Conservation (phyloP, 2,888 invertebrate genomes). For the Taphrorychus bicolor region DNA sequence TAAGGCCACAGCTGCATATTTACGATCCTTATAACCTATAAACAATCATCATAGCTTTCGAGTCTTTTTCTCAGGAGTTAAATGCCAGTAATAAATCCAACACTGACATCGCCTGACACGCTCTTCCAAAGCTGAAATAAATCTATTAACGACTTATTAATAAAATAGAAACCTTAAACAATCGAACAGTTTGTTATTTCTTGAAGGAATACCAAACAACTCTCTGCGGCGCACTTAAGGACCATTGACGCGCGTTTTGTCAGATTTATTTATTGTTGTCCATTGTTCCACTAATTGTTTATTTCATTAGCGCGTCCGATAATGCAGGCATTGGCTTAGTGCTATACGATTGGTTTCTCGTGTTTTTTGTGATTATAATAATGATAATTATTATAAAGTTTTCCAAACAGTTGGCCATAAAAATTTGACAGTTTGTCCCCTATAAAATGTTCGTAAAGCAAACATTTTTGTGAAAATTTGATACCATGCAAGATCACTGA, state of each 20-base stretch:
- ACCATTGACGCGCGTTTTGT: not conserved
- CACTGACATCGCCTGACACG: slow-evolving; percentile 3
- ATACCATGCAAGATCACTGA: too few relatives aligned
- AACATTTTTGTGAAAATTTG: too few relatives aligned
- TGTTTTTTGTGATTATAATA: too few relatives aligned
- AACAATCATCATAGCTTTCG: not conserved
- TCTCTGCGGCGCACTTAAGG: slow-evolving; percentile 10
- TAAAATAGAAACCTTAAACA: slow-evolving; percentile 30
- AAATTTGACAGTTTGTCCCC: too few relatives aligned
- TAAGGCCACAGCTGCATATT: not conserved
- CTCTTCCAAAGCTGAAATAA: slow-evolving; percentile 11
- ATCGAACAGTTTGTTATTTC: slow-evolving; percentile 23
- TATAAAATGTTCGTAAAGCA: too few relatives aligned
- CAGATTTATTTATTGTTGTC: slow-evolving; percentile 12
- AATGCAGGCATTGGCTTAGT: not conserved
- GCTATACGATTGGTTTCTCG: too few relatives aligned
- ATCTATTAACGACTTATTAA: slow-evolving; percentile 33
- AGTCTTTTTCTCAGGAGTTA: not conserved
- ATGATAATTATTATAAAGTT: too few relatives aligned
- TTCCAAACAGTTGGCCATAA: too few relatives aligned
- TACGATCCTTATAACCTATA: not conserved
- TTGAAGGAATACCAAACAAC: slow-evolving; percentile 29
- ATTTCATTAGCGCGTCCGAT: not conserved
- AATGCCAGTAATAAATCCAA: not conserved
- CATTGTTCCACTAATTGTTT: slow-evolving; percentile 13